Conservation (phyloP, 2,797 vertebrate species). For the Coregonus suidteri region DNA sequence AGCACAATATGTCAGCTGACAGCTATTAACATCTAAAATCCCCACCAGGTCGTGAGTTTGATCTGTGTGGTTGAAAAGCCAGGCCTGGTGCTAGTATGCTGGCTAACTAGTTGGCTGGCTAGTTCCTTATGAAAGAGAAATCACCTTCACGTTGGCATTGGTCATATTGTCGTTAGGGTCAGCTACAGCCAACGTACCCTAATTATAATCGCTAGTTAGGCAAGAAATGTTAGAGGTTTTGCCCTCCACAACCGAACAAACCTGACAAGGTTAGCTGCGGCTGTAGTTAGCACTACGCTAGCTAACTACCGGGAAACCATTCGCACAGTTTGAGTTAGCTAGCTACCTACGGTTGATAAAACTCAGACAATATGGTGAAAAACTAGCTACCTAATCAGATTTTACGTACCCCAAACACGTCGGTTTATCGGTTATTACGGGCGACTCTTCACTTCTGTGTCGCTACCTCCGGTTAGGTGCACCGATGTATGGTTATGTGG, state of each 20-base stretch:
- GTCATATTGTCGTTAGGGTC: too few relatives aligned
- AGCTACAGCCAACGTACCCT: too few relatives aligned
- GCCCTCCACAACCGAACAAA: too few relatives aligned
- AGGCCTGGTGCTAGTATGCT: not conserved
- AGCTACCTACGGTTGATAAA: not conserved
- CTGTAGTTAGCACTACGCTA: too few relatives aligned
- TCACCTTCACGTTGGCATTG: too few relatives aligned
- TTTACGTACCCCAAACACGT: not conserved
- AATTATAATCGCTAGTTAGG: too few relatives aligned
- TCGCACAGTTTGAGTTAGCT: not conserved
- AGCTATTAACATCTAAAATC: not conserved
- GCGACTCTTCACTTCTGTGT: not conserved
- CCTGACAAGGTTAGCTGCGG: too few relatives aligned
- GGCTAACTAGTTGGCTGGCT: not conserved
- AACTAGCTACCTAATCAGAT: not conserved
- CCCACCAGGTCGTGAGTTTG: not conserved
- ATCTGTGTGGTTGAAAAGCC: not conserved
- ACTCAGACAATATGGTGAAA: not conserved
- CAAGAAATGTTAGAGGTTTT: too few relatives aligned
- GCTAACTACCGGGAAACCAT: not conserved
- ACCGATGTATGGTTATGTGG: not conserved
- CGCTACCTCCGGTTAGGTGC: not conserved
- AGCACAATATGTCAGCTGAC: not conserved
- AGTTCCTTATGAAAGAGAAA: not conserved
- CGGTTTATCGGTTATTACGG: not conserved